phyloP scores from a whole-genome alignment of 1,140 invertebrate species.

The Colletes gigas region DNA sequence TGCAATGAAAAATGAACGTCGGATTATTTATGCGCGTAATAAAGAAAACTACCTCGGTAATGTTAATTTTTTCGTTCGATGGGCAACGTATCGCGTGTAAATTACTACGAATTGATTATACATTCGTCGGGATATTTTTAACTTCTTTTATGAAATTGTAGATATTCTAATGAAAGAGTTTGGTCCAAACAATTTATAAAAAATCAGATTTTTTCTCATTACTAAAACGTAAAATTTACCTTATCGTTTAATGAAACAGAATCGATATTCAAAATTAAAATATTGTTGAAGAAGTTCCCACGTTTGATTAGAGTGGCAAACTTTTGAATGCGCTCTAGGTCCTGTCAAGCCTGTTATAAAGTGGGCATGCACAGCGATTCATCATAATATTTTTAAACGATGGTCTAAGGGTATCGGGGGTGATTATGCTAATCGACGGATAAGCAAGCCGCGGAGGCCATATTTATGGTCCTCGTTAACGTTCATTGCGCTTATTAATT shows the following conservation, averaged over 20 bases:
- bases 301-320: conserved; percentile 10
- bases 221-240: no score
- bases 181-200: no score
- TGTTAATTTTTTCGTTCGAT: no score
- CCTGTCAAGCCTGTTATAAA: conserved; percentile 12
- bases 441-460: conserved; percentile 48
- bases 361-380: conserved; percentile 17
- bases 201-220: no score
- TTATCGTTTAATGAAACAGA: no score
- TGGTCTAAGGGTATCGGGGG: conserved; percentile 36
- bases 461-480: conserved; percentile 67
- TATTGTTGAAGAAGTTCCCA: no score
- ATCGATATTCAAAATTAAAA: no score
- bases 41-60: neutral
- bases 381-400: conserved; percentile 62
- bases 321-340: neutral
- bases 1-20: neutral
- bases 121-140: no score
- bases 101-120: no score
- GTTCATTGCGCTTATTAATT: conserved; percentile 71
- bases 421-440: conserved; percentile 66
- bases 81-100: no score
- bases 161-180: no score
- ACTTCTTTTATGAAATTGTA: no score
- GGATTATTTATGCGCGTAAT: neutral